Conservation (phyloP, 2,113 vertebrate species). For the Willisornis vidua region DNA sequence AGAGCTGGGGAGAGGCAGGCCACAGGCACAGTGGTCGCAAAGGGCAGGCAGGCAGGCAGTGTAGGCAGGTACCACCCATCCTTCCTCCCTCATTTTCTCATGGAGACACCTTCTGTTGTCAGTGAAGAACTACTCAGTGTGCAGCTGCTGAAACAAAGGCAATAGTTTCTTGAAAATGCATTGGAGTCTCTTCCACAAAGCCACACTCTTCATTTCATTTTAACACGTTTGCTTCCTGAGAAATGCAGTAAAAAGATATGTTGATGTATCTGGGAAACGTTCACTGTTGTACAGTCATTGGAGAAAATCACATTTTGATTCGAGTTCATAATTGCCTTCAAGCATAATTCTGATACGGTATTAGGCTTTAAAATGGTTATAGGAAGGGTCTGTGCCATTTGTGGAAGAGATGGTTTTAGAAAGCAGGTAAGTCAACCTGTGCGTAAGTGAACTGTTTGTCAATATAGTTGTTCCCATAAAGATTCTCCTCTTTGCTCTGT, state of each 20-base stretch:
- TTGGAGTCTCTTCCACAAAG: constrained; percentile 74
- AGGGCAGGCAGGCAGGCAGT: constrained; percentile 85
- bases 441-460: constrained; percentile 28
- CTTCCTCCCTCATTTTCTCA: constrained; percentile 53
- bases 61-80: constrained; percentile 79
- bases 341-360: not conserved
- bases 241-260: not conserved
- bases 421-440: constrained; percentile 76
- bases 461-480: constrained; percentile 22
- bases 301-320: constrained; percentile 5
- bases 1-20: constrained; percentile 80
- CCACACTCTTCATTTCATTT: constrained; percentile 8
- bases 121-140: constrained; percentile 38
- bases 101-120: constrained; percentile 22
- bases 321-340: not conserved
- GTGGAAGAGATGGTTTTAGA: constrained; percentile 72
- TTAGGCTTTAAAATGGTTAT: not conserved
- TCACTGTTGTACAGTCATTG: not conserved
- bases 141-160: constrained; percentile 24
- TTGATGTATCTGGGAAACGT: not conserved
- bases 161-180: not conserved
- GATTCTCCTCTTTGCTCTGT: constrained; percentile 66
- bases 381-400: constrained; percentile 64
- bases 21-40: constrained; percentile 71
- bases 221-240: not conserved